Conservation (phyloP, 2,113 vertebrate species). For the Ploceus nigricollis region DNA sequence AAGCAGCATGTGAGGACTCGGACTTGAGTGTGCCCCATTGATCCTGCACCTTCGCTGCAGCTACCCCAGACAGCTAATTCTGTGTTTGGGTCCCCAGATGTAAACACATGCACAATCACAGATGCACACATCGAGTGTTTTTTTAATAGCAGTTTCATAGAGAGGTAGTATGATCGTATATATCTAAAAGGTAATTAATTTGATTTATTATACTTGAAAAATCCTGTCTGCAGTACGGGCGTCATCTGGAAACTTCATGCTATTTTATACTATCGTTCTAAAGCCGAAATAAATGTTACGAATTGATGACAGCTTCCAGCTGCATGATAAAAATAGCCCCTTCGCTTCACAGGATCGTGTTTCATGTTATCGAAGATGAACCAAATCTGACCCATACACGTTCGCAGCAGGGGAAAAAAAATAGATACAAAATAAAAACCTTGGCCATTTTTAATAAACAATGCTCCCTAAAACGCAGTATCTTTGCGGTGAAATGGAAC, state of each 20-base stretch:
- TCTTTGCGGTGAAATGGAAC: neutral
- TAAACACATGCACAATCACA: constrained; percentile 10
- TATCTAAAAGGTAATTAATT: constrained; percentile 61
- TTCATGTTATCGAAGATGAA: constrained; percentile 66
- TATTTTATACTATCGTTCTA: constrained; percentile 64
- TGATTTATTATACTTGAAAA: constrained; percentile 65
- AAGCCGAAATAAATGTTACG: constrained; percentile 70
- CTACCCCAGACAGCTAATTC: neutral
- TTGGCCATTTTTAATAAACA: neutral
- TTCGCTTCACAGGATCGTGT: constrained; percentile 63
- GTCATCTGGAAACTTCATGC: constrained; percentile 69
- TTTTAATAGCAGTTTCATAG: constrained; percentile 9
- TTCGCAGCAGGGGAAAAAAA: neutral
- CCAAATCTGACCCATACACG: constrained; percentile 28
- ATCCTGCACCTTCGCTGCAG: neutral
- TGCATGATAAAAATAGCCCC: constrained; percentile 72
- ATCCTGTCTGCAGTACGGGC: constrained; percentile 46
- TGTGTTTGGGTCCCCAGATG: neutral
- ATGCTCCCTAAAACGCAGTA: neutral
- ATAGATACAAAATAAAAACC: neutral
- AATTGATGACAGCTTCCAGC: constrained; percentile 72
- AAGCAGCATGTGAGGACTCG: neutral
- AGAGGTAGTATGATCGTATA: constrained; percentile 3
- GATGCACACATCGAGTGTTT: neutral
- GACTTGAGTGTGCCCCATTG: neutral